Percentiles rank a stretch among this genome's conserved stretches.
phyloP scores from a whole-genome alignment of 2,888 invertebrate genomes.

The Parthenolecanium corni region DNA sequence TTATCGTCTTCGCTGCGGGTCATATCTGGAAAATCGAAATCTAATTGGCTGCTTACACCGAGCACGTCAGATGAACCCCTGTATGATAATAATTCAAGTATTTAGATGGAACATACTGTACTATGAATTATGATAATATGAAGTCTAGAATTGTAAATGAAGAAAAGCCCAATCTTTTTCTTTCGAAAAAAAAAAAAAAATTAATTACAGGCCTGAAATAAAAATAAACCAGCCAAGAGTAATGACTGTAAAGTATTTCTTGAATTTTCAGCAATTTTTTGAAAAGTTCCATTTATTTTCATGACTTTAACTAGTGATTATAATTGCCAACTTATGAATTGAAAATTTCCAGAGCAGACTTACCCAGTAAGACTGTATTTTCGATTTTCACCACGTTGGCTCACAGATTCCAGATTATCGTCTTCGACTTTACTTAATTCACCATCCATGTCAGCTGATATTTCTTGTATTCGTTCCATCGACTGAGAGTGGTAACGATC shows the following conservation, averaged over 20 bases:
- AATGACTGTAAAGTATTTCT: neutral
- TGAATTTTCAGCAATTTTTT: neutral
- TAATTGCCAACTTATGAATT: too few species aligned
- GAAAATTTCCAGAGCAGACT: constrained; percentile 30
- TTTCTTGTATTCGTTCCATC: constrained; percentile 47
- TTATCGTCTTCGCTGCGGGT: constrained; percentile 44
- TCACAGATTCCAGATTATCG: constrained; percentile 38
- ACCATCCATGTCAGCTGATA: constrained; percentile 40
- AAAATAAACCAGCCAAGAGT: too few species aligned
- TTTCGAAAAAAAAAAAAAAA: neutral
- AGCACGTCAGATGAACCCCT: constrained; percentile 36
- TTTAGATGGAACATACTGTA: neutral
- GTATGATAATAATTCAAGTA: constrained; percentile 4
- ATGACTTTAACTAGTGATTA: too few species aligned
- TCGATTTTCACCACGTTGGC: constrained; percentile 37
- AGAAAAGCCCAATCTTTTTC: too few species aligned
- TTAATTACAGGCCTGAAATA: neutral
- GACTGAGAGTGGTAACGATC: constrained; percentile 66
- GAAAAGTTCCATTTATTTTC: too few species aligned
- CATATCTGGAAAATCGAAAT: constrained; percentile 57
- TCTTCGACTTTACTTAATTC: constrained; percentile 41
- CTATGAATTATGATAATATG: too few species aligned
- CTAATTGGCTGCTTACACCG: constrained; percentile 42
- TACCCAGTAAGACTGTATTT: constrained; percentile 42
- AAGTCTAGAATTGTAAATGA: too few species aligned